Percentiles rank a stretch among this genome's conserved stretches.
Conservation (phyloP, 2,888 invertebrate species). For the Tethea ocularis region DNA sequence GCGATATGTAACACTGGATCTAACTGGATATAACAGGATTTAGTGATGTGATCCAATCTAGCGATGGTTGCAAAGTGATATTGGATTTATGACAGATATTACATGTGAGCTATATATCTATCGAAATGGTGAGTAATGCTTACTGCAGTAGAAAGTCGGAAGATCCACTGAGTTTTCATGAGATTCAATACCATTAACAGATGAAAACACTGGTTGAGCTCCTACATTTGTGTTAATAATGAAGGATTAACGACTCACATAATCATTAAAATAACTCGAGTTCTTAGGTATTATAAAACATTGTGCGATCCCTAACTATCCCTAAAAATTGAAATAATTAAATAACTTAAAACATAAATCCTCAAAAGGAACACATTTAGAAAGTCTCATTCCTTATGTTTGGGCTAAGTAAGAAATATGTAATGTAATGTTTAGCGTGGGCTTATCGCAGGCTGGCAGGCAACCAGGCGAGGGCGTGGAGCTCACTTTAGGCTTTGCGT, state of each 20-base stretch:
- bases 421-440: slow-evolving; percentile 41
- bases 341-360: background rate
- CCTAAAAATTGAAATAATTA: slow-evolving; percentile 4
- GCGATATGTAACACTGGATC: slow-evolving; percentile 34
- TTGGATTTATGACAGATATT: slow-evolving; percentile 43
- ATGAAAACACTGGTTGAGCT: background rate
- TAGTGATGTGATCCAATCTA: slow-evolving; percentile 38
- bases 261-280: too few species aligned
- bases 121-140: slow-evolving; percentile 12
- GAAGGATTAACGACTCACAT: too few species aligned
- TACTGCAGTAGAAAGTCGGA: background rate
- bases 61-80: slow-evolving; percentile 45
- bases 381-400: slow-evolving; percentile 21
- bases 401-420: slow-evolving; percentile 54
- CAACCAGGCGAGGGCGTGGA: slow-evolving; percentile 46
- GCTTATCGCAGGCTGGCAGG: slow-evolving; percentile 58
- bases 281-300: too few species aligned
- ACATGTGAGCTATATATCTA: slow-evolving; percentile 31
- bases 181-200: background rate
- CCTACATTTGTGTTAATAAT: background rate
- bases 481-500: slow-evolving; percentile 44
- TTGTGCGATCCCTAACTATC: background rate
- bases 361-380: background rate
- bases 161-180: background rate
- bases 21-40: slow-evolving; percentile 36